These are phyloP conservation scores for Rhinoderma darwinii DNA, from an alignment of 2,113 vertebrate species.

Conservation along the genomic window DNA sequence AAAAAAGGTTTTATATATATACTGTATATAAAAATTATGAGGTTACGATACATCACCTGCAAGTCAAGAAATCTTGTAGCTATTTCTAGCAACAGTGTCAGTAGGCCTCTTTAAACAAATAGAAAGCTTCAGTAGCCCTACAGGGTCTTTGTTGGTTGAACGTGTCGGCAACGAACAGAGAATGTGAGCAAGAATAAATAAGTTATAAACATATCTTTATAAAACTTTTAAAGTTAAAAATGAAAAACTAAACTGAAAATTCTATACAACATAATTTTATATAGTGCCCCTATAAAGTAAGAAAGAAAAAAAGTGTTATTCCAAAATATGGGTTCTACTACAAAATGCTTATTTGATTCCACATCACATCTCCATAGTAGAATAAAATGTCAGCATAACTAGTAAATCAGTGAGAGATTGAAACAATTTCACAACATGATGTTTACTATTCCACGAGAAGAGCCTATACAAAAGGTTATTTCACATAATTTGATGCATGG, in stretches of 20 bases:
- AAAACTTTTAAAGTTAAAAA: background rate
- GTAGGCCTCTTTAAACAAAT: too few relatives aligned
- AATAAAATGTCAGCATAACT: conserved; percentile 51
- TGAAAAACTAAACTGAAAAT: background rate
- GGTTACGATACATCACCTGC: too few relatives aligned
- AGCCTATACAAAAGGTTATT: conserved; percentile 49
- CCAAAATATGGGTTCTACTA: background rate
- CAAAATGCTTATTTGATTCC: conserved; percentile 5
- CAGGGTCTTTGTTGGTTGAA: too few relatives aligned
- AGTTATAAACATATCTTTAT: background rate
- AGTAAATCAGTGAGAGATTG: conserved; percentile 41
- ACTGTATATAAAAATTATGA: too few relatives aligned
- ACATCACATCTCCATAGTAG: conserved; percentile 35
- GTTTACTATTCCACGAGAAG: conserved; percentile 40
- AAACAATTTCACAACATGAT: conserved; percentile 47
- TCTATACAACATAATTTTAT: background rate
- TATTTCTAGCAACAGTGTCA: too few relatives aligned
- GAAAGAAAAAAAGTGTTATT: background rate
- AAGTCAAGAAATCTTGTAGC: too few relatives aligned
- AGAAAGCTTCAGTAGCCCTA: too few relatives aligned
- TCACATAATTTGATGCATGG: conserved; percentile 55
- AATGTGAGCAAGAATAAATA: background rate
- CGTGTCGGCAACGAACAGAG: too few relatives aligned
- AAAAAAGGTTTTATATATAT: too few relatives aligned
- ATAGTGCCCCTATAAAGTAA: background rate